A percentile compares a stretch with the other conserved stretches of the same genome.
Conservation (phyloP, 2,888 invertebrate genomes). For the Apodemia mormo region DNA sequence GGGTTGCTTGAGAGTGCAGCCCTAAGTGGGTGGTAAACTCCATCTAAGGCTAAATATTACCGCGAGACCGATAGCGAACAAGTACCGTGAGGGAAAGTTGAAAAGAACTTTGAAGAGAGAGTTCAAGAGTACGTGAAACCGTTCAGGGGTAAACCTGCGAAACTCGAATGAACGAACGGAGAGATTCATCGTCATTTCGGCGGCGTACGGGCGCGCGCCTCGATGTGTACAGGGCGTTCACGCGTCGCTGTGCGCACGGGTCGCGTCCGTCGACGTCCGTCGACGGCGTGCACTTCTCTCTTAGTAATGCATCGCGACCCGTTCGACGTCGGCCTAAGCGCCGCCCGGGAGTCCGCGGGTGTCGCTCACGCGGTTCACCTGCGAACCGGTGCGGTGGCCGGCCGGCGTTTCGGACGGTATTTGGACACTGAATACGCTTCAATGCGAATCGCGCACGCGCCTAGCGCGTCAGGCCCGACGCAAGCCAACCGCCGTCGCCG, state of each 20-base stretch:
- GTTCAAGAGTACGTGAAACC: slow-evolving; percentile 77
- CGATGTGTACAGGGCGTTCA: slow-evolving; percentile 37
- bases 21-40: slow-evolving; percentile 83
- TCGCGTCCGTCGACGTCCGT: slow-evolving; percentile 43
- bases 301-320: slow-evolving; percentile 80
- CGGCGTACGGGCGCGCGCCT: slow-evolving; percentile 43
- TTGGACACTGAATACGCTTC: slow-evolving; percentile 24
- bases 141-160: slow-evolving; percentile 81
- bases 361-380: slow-evolving; percentile 26
- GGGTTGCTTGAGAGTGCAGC: slow-evolving; percentile 84
- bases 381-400: slow-evolving; percentile 42
- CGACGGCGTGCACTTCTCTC: slow-evolving; percentile 55
- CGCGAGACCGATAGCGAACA: slow-evolving; percentile 85
- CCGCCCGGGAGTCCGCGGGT: slow-evolving; percentile 46
- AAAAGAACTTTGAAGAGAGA: slow-evolving; percentile 86
- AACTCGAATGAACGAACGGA: slow-evolving; percentile 74
- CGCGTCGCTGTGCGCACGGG: slow-evolving; percentile 42
- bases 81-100: slow-evolving; percentile 87
- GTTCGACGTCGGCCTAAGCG: slow-evolving; percentile 68
- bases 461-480: slow-evolving; percentile 53
- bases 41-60: slow-evolving; percentile 82
- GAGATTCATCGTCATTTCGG: slow-evolving; percentile 58
- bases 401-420: slow-evolving; percentile 40
- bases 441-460: slow-evolving; percentile 45
- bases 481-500: slow-evolving; percentile 46